These are phyloP conservation scores for Yponomeuta evonymella DNA, from an alignment of 2,888 invertebrate genomes.

Conservation along the genomic window DNA sequence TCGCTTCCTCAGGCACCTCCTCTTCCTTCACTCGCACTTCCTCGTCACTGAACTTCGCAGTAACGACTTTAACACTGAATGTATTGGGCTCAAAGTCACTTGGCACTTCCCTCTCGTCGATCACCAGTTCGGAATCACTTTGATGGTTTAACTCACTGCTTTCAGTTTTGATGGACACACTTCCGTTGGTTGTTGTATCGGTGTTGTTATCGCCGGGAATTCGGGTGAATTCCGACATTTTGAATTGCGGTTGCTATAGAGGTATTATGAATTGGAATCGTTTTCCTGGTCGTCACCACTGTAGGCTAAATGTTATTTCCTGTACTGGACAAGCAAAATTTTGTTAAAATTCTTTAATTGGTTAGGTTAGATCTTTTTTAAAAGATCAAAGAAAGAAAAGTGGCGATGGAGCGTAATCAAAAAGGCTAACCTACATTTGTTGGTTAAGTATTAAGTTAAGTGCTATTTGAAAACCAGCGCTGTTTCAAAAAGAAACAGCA, in stretches of 20 bases:
- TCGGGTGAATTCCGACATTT: background rate
- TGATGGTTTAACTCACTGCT: background rate
- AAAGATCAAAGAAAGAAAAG: too few relatives aligned
- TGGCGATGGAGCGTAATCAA: too few relatives aligned
- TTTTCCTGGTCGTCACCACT: background rate
- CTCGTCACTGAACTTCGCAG: constrained; percentile 27
- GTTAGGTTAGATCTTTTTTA: too few relatives aligned
- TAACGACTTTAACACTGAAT: constrained; percentile 13
- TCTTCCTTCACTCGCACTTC: constrained; percentile 42
- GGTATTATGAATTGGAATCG: background rate
- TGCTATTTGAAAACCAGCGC: too few relatives aligned
- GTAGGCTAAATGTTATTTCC: background rate
- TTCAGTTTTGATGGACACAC: background rate
- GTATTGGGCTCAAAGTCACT: background rate
- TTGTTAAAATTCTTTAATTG: too few relatives aligned
- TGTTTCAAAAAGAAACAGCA: too few relatives aligned
- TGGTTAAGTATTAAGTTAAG: too few relatives aligned
- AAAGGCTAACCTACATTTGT: too few relatives aligned
- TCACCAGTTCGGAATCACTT: constrained; percentile 1
- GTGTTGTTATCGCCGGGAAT: background rate
- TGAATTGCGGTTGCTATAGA: background rate
- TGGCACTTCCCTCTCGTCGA: background rate
- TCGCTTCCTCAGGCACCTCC: constrained; percentile 39
- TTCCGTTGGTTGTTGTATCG: background rate
- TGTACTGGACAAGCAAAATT: too few relatives aligned